phyloP scores from a whole-genome alignment of 30 jellyfish, hydroid and myxozoan genomes.

The Haliclystus octoradiatus region DNA sequence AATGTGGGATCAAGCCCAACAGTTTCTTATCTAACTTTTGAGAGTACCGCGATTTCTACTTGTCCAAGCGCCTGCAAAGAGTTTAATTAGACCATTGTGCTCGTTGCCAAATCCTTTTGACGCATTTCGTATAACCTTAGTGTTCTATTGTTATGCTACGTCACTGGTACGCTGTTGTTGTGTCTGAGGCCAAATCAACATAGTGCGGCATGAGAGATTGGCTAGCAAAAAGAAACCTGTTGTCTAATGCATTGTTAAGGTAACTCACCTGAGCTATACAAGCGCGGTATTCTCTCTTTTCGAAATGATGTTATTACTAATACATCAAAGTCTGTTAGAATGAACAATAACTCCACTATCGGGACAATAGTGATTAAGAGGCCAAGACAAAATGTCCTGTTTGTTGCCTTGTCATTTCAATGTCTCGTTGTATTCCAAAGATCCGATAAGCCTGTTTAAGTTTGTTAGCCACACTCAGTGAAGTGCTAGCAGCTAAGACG shows the following conservation, averaged over 20 bases:
- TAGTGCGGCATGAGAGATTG: too few species aligned
- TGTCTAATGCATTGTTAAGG: neutral
- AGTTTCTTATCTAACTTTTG: too few species aligned
- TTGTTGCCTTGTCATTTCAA: neutral
- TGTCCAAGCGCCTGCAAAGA: neutral
- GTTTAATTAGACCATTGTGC: neutral
- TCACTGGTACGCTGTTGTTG: neutral
- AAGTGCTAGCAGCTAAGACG: neutral
- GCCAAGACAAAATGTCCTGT: neutral
- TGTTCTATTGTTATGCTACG: neutral
- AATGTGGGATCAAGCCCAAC: too few species aligned
- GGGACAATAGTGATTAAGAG: neutral
- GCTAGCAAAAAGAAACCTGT: neutral
- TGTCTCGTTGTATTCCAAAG: neutral
- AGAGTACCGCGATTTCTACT: too few species aligned
- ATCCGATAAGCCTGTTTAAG: neutral
- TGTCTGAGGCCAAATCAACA: conserved; percentile 1
- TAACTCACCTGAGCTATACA: too few species aligned
- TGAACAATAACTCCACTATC: neutral
- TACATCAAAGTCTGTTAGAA: neutral
- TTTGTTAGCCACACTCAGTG: neutral
- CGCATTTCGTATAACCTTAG: too few species aligned
- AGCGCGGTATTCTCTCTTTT: neutral
- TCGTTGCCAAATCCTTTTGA: neutral
- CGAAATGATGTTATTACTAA: neutral